Evolutionary conservation across 2,113 vertebrate genomes (phyloP).

Genomic region (Notothenia coriiceps): DNA sequence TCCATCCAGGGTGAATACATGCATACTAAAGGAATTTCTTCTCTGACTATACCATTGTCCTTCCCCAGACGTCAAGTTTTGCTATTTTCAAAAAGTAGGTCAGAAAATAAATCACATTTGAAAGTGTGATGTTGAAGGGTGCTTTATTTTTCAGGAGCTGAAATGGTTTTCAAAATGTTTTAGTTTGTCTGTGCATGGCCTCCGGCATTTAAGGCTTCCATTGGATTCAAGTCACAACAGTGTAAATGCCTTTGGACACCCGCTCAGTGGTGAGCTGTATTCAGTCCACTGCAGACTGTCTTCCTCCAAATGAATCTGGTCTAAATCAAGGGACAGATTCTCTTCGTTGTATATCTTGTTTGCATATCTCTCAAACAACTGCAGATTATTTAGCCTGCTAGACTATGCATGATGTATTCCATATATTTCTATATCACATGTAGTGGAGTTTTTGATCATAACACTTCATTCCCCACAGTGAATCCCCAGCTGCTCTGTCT

Average conservation of each 20-base stretch:
- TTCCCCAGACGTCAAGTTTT: constrained; percentile 1
- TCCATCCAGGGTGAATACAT: background rate
- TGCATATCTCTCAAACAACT: constrained; percentile 62
- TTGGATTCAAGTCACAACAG: constrained; percentile 67
- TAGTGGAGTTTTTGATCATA: constrained; percentile 43
- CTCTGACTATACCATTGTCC: background rate
- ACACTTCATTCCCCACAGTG: background rate
- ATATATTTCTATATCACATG: constrained; percentile 24
- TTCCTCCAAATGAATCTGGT: constrained; percentile 37
- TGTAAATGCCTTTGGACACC: constrained; percentile 64
- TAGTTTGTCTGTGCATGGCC: constrained; percentile 53
- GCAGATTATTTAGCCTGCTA: constrained; percentile 29
- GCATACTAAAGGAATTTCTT: too few relatives aligned
- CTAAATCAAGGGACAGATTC: constrained; percentile 33
- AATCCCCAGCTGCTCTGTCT: constrained; percentile 32
- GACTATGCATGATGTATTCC: background rate
- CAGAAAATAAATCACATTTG: constrained; percentile 22
- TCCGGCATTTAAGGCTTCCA: constrained; percentile 29
- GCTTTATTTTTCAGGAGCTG: constrained; percentile 50
- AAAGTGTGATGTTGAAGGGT: constrained; percentile 32
- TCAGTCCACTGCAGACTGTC: constrained; percentile 36
- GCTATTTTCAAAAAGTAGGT: constrained; percentile 15
- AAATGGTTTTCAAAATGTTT: constrained; percentile 68
- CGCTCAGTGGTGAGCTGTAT: constrained; percentile 31
- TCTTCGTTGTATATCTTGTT: constrained; percentile 38